phyloP scores from a whole-genome alignment of 2,113 vertebrate genomes.

The Malurus alboscapulatus region DNA sequence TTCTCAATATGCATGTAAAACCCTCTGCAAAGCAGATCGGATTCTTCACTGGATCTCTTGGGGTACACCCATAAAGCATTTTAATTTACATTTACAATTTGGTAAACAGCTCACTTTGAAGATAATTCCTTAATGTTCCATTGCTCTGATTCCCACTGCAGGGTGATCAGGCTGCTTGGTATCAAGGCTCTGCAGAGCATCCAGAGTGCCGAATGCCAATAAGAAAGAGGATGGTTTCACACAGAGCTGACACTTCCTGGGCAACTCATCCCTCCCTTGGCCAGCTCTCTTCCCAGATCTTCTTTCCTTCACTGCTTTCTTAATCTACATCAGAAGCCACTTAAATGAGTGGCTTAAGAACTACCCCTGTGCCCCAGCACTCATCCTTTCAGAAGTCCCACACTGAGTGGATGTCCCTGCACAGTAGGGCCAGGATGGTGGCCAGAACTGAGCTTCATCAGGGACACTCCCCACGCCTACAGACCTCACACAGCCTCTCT shows the following conservation, averaged over 20 bases:
- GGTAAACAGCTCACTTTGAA: background rate
- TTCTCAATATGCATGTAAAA: background rate
- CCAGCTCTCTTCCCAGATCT: background rate
- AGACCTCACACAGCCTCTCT: background rate
- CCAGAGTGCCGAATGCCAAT: background rate
- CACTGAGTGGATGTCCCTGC: rapidly evolving
- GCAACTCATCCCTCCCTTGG: background rate
- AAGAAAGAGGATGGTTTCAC: background rate
- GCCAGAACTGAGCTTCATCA: background rate
- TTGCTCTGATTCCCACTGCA: background rate
- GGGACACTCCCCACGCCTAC: background rate
- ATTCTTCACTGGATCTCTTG: background rate
- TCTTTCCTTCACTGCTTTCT: background rate
- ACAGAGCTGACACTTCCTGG: background rate
- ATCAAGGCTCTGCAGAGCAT: background rate
- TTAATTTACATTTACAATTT: background rate
- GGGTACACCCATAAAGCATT: background rate
- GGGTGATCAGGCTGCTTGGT: background rate
- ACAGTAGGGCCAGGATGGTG: background rate
- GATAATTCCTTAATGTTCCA: background rate
- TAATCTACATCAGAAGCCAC: background rate
- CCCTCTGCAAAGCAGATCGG: background rate
- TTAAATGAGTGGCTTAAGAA: background rate
- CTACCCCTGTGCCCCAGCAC: background rate
- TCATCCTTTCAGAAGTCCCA: background rate